phyloP scores from a whole-genome alignment of 2,797 vertebrate genomes.

The Tangara arthus region DNA sequence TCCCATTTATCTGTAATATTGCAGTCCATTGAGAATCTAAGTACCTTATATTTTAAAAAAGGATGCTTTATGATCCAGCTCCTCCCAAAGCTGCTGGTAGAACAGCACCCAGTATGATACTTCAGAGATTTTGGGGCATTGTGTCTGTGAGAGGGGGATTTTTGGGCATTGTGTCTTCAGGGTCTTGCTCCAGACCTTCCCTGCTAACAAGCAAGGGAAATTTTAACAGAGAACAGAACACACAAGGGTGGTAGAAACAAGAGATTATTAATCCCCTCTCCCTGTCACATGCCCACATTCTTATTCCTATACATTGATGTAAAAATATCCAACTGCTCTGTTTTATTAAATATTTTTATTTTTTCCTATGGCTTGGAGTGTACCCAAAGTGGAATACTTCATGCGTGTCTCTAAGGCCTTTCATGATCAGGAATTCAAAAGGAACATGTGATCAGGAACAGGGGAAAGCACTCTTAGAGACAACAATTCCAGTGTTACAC shows the following conservation, averaged over 20 bases:
- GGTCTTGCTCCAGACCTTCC: neutral
- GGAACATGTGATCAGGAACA: neutral
- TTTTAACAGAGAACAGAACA: neutral
- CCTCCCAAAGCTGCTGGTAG: neutral
- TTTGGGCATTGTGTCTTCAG: neutral
- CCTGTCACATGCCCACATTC: neutral
- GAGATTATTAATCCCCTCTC: neutral
- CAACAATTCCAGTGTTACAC: neutral
- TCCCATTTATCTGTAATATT: neutral
- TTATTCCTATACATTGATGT: neutral
- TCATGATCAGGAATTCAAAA: neutral
- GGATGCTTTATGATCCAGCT: neutral
- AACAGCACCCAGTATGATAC: neutral
- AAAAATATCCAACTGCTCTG: neutral
- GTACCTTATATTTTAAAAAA: neutral
- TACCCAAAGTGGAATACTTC: neutral
- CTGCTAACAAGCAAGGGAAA: neutral
- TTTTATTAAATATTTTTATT: neutral
- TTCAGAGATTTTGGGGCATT: neutral
- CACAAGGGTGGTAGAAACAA: neutral
- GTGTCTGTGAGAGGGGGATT: neutral
- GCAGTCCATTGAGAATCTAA: neutral
- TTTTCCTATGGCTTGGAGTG: neutral
- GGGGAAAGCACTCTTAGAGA: neutral
- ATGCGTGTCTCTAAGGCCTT: neutral